Base-by-base conservation (phyloP, 2,888 invertebrate genomes). In the Spialia ferax region DNA sequence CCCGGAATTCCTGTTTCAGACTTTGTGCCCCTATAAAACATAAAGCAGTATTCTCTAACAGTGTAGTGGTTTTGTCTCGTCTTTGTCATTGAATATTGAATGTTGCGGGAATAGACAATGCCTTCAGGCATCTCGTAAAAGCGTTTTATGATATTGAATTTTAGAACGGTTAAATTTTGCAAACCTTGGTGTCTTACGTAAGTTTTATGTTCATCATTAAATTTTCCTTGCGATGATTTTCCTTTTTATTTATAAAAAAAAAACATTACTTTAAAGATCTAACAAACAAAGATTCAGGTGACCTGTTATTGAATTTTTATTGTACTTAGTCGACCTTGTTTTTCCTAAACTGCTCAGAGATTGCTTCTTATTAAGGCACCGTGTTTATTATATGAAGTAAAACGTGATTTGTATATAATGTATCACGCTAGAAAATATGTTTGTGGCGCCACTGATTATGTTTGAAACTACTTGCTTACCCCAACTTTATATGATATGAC, bases 41-140 rank as follows among this genome's bases (percentile, higher is more conserved):
- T 60, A 54, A 35, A 57, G 52, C 59, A 66, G 59, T 54, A 23
- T 56, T 60, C 54, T 38, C 50, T 60, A 52, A 60, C 59, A 22
- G 59, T 22, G 54, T 42, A 29, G 32, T 18, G 55, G 32, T 55
- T 42, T 42, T 54, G 48, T 35, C 52, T 59, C 52, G 54, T 52
- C 42, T 54, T 66, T 66, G 59, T 66, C 59, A 66, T 60, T 60
- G 57, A 65, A 65, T 65, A 65, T 65, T 65, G 59, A 20, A 65
- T 29, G 59, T 52, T 26, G 50, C 35, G 50, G 57, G 50, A 35
- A 50, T 35, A 57, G 59, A 59, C 65, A 59, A 59, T 59, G 42
- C 65, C 59, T 59, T 18, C 22, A 52, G 65, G 59, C 57, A 65
- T 65, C 52, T 52, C 50, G 42, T 65, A 42, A 48, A 52, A 65